phyloP scores from a whole-genome alignment of 2,888 invertebrate species.

The Drosophila infuscata region DNA sequence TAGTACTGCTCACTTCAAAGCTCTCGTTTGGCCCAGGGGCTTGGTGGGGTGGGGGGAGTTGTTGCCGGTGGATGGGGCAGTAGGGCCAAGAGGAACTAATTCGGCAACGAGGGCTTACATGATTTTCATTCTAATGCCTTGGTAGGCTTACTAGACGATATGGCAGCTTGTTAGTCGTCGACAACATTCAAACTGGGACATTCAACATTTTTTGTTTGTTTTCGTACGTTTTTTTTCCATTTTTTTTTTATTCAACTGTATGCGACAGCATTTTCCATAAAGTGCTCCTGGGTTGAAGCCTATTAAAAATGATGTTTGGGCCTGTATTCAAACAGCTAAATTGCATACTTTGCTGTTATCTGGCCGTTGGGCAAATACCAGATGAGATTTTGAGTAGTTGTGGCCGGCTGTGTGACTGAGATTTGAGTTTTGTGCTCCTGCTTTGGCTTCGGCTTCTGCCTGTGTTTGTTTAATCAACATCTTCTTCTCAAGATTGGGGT shows the following conservation, averaged over 20 bases:
- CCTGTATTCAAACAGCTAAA: constrained; percentile 20
- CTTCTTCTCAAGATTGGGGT: constrained; percentile 19
- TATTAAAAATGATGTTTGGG: constrained; percentile 46
- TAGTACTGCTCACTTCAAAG: constrained; percentile 38
- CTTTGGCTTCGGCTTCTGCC: neutral
- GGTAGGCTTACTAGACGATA: constrained; percentile 27
- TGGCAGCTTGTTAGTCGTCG: constrained; percentile 42
- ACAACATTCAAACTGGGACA: constrained; percentile 32
- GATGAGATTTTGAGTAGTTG: constrained; percentile 43
- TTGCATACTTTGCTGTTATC: constrained; percentile 44
- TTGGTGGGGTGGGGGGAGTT: neutral
- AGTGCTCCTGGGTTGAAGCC: constrained; percentile 33
- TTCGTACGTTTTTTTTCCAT: neutral
- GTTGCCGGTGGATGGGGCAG: neutral
- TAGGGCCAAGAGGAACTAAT: constrained; percentile 42
- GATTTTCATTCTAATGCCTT: constrained; percentile 56
- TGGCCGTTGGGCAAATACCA: constrained; percentile 38
- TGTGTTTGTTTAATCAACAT: constrained; percentile 8
- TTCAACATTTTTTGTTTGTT: constrained; percentile 12
- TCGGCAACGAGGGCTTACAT: constrained; percentile 55
- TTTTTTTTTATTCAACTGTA: neutral
- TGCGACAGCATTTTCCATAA: constrained; percentile 18
- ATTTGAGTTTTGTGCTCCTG: constrained; percentile 20
- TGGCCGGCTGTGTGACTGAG: constrained; percentile 19
- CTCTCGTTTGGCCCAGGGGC: constrained; percentile 25